A percentile compares a stretch with the other conserved stretches of the same genome.
phyloP scores from a whole-genome alignment of 2,888 invertebrate genomes.

The Cylloceria caligata region DNA sequence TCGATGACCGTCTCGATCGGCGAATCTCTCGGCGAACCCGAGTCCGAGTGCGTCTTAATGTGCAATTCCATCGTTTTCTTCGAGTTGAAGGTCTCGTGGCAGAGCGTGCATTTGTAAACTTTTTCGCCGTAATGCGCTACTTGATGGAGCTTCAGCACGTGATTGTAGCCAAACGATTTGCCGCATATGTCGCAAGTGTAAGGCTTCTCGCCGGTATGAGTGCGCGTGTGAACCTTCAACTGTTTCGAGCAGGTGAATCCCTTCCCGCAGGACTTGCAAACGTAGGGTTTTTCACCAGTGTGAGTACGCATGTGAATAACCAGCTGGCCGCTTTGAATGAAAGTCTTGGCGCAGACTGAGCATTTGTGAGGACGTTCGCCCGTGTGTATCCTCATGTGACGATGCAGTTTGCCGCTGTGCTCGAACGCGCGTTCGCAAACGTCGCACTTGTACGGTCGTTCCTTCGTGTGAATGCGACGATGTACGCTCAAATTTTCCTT shows the following conservation, averaged over 20 bases:
- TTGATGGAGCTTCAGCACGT: constrained; percentile 94
- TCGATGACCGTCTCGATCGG: constrained; percentile 81
- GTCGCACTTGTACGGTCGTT: constrained; percentile 95
- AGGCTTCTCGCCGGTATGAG: constrained; percentile 96
- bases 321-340: constrained; percentile 95
- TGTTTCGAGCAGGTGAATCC: constrained; percentile 97
- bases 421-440: constrained; percentile 96
- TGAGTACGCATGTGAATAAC: constrained; percentile 96
- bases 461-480: constrained; percentile 94
- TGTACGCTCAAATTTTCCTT: constrained; percentile 97
- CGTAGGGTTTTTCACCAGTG: constrained; percentile 95
- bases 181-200: constrained; percentile 96
- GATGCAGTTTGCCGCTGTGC: constrained; percentile 95
- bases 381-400: constrained; percentile 96
- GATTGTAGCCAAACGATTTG: constrained; percentile 96
- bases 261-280: constrained; percentile 92
- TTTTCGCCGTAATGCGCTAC: constrained; percentile 97
- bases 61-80: constrained; percentile 96
- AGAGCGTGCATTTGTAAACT: constrained; percentile 96
- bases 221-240: constrained; percentile 95
- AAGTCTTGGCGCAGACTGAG: constrained; percentile 94
- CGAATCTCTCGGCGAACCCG: constrained; percentile 83
- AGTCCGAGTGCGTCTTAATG: constrained; percentile 91
- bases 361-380: constrained; percentile 96
- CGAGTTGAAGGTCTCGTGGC: constrained; percentile 95